These are phyloP conservation scores for Maconellicoccus hirsutus DNA, from an alignment of 1,140 invertebrate species.

Conservation along the genomic window DNA sequence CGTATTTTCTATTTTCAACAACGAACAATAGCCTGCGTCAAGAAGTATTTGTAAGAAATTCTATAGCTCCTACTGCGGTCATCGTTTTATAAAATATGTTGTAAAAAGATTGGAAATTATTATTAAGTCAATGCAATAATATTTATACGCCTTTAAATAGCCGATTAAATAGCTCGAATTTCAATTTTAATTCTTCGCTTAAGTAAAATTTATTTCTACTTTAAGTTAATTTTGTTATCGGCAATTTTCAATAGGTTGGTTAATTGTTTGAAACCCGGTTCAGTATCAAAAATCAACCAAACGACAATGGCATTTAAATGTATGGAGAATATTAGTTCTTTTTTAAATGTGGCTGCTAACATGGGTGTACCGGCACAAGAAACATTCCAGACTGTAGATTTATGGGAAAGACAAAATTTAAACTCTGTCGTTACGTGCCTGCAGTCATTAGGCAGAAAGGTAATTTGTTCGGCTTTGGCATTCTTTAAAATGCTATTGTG, in stretches of 20 bases:
- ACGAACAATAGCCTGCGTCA: too few species aligned
- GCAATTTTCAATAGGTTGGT: constrained; percentile 50
- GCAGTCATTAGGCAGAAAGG: constrained; percentile 88
- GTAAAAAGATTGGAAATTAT: too few species aligned
- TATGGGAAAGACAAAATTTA: constrained; percentile 91
- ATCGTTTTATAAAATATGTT: too few species aligned
- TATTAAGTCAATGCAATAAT: too few species aligned
- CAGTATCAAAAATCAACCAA: constrained; percentile 77
- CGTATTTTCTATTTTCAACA: too few species aligned
- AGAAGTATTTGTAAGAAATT: too few species aligned
- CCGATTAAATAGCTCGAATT: too few species aligned
- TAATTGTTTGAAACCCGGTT: constrained; percentile 62
- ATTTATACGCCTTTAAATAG: too few species aligned
- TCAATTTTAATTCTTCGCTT: too few species aligned
- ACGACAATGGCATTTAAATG: constrained; percentile 90
- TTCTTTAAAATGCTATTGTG: background rate
- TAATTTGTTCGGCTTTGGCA: constrained; percentile 36
- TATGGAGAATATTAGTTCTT: constrained; percentile 97
- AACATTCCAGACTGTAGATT: constrained; percentile 91
- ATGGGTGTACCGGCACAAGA: constrained; percentile 88
- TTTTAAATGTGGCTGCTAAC: constrained; percentile 71
- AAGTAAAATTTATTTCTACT: too few species aligned
- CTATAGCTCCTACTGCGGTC: too few species aligned
- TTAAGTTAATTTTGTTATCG: too few species aligned
- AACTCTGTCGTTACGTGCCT: constrained; percentile 90